Conservation (phyloP, 2,113 vertebrate species). For the Pachyramphus minor region DNA sequence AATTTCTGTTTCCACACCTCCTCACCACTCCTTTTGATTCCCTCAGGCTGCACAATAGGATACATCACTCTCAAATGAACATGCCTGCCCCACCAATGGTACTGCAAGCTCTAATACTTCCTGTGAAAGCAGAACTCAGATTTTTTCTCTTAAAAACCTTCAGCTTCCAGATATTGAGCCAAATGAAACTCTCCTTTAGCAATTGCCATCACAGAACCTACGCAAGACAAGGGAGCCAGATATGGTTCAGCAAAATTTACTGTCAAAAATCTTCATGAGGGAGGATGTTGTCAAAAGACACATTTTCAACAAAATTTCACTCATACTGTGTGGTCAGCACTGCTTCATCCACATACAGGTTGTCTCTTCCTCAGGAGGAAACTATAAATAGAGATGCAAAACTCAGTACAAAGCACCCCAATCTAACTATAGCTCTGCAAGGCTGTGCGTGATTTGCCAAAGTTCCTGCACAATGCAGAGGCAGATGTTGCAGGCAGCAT, state of each 20-base stretch:
- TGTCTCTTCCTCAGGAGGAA: neutral
- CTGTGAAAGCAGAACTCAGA: neutral
- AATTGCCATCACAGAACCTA: slow-evolving; percentile 9
- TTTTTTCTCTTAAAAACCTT: slow-evolving; percentile 11
- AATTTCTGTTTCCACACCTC: neutral
- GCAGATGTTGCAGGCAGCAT: slow-evolving; percentile 40
- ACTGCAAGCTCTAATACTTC: neutral
- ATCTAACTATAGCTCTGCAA: neutral
- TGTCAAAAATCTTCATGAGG: neutral
- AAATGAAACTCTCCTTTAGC: neutral
- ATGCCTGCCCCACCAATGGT: neutral
- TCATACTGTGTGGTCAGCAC: neutral
- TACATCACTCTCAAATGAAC: neutral
- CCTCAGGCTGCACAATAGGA: neutral
- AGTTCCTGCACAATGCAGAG: slow-evolving; percentile 1
- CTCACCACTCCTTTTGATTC: neutral
- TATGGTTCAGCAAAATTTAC: neutral
- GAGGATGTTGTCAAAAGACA: neutral
- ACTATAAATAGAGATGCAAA: neutral
- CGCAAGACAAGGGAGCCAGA: slow-evolving; percentile 2
- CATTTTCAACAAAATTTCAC: neutral
- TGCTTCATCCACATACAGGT: neutral
- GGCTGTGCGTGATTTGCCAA: neutral
- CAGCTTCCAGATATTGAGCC: neutral
- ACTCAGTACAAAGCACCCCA: neutral